Base-by-base conservation (phyloP, 2,888 invertebrate species). In the Cheilosia urbana region DNA sequence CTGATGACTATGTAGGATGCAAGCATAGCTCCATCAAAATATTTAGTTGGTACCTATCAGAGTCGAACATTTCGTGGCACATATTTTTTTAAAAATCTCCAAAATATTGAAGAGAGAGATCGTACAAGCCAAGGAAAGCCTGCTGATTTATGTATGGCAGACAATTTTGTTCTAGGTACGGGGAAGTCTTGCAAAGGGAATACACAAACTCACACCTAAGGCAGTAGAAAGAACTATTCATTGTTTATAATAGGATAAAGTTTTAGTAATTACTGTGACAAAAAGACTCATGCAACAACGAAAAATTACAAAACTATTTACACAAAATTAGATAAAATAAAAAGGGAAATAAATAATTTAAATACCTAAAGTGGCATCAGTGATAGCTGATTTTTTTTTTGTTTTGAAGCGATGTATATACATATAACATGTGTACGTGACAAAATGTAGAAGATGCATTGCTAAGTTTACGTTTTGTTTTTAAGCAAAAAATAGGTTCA, bases 281-380 rank as follows among this genome's bases (percentile, higher is more conserved):
- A 47, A 47, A 63, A 37, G 24, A 4, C 5, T 2, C 58, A 71
- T 71, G 69, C 69, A 27, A 40, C 17, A 15, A 49, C 2, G 13
- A 21, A 30, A 65, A 63, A 4, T 15, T 24, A 62, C 9, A 11
- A 53, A 65, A 65, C 37, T 65, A 57, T 75, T 55, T 40, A 57
- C 63, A 55, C 2, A 42, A 55, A 55, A 6, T 3, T 21, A 27
- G 15, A 37, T 37, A 19, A 40, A 40, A 27, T n/a, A 40, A 45
- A 57, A 53, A 53, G 7, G 53, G 21, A 63, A 24, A 3, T 0
- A 47, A 34, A 58, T 9, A 7, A 37, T 53, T 45, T 30, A 57
- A 65, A 66, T 66, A 76, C 76, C 76, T 76, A 76, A 0, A 37
- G 49, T 58, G 51, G 76, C 58, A 60, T 76, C 76, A 58, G 40